Conservation (phyloP, 2,113 vertebrate genomes). For the Ammodytes marinus region DNA sequence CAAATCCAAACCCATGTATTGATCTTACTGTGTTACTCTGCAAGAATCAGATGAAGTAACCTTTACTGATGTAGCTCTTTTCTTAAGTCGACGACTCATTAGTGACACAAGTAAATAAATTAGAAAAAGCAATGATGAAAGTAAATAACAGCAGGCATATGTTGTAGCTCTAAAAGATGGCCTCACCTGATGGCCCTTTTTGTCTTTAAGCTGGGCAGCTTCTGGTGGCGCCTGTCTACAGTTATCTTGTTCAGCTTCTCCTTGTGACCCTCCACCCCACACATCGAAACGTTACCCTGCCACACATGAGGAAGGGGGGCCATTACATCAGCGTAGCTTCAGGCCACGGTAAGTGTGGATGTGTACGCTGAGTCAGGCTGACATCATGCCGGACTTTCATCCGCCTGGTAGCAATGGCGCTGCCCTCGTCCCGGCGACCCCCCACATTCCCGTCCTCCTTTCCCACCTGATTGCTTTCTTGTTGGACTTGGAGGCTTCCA, state of each 20-base stretch:
- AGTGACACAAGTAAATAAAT: neutral
- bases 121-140: neutral
- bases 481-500: conserved; percentile 79
- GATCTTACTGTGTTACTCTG: neutral
- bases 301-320: conserved; percentile 25
- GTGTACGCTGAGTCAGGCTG: conserved; percentile 81
- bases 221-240: conserved; percentile 54
- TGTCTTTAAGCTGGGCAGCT: conserved; percentile 35
- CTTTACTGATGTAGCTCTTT: neutral
- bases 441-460: conserved; percentile 56
- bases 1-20: neutral
- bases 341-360: conserved; percentile 64
- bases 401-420: conserved; percentile 76
- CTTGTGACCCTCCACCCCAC: conserved; percentile 49
- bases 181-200: conserved; percentile 21
- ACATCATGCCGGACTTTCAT: conserved; percentile 83
- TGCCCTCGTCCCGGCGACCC: conserved; percentile 49
- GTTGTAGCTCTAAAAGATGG: conserved; percentile 10
- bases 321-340: conserved; percentile 81
- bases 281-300: conserved; percentile 30
- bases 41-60: neutral
- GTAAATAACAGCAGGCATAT: conserved; percentile 4
- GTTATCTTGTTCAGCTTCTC: conserved; percentile 49
- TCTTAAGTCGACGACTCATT: neutral
- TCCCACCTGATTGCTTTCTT: conserved; percentile 84